Percentiles rank a stretch among this genome's conserved stretches.
phyloP scores from a whole-genome alignment of 1,140 invertebrate species.

The Patella vulgata region DNA sequence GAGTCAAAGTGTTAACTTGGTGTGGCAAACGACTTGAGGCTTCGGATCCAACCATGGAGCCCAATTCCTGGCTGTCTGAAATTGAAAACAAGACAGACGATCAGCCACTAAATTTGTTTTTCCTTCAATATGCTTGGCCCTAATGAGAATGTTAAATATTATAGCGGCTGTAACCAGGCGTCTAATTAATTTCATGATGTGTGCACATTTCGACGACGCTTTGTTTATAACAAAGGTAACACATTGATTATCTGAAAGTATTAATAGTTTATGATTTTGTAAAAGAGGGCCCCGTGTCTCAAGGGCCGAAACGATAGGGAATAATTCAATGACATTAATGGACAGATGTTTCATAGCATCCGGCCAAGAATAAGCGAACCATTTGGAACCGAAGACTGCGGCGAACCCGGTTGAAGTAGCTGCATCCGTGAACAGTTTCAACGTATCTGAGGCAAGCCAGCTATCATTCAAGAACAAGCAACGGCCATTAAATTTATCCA shows the following conservation, averaged over 20 bases:
- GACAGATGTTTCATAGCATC: constrained; percentile 1
- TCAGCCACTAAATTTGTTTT: constrained; percentile 19
- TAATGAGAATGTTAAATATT: constrained; percentile 16
- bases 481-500: constrained; percentile 24
- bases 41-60: constrained; percentile 9
- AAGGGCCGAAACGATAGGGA: constrained; percentile 22
- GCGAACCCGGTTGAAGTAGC: constrained; percentile 12
- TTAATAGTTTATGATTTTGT: constrained; percentile 27
- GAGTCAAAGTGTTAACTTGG: background rate
- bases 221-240: constrained; percentile 35
- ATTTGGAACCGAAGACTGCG: constrained; percentile 8
- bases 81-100: constrained; percentile 29
- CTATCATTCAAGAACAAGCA: background rate
- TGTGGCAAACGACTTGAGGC: background rate
- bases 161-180: constrained; percentile 22
- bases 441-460: constrained; percentile 2
- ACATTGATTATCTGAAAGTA: constrained; percentile 32
- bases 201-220: constrained; percentile 15
- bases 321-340: constrained; percentile 25
- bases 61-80: constrained; percentile 3
- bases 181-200: constrained; percentile 25
- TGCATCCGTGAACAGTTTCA: constrained; percentile 28
- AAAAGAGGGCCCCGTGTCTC: constrained; percentile 25
- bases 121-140: constrained; percentile 26
- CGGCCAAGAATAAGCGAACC: constrained; percentile 16